Evolutionary conservation across 2,113 vertebrate genomes (phyloP).

Genomic region (Desmodus rotundus): DNA sequence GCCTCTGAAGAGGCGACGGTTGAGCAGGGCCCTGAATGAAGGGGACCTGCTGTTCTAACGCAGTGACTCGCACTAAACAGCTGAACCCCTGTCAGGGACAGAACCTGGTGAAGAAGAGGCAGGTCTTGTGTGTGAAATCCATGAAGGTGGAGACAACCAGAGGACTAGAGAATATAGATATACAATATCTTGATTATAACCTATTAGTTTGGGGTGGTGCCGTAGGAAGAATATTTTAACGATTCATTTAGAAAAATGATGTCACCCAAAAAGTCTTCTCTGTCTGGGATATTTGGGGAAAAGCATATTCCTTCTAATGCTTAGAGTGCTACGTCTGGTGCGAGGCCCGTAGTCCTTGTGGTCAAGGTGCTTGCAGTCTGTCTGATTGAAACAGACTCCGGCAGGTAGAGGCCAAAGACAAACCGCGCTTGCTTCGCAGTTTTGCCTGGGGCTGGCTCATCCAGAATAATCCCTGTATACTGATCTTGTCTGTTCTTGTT

Average conservation of each 20-base stretch:
- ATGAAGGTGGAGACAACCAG: background rate
- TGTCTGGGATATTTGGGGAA: background rate
- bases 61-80: background rate
- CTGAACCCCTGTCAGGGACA: background rate
- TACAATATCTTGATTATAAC: background rate
- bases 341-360: background rate
- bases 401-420: background rate
- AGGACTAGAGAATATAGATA: background rate
- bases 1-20: background rate
- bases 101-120: background rate
- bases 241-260: background rate
- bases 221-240: background rate
- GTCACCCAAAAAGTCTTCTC: background rate
- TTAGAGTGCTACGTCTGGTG: background rate
- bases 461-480: background rate
- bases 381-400: background rate
- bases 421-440: background rate
- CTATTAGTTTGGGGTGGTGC: background rate
- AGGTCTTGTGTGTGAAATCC: background rate
- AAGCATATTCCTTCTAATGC: background rate
- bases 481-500: background rate
- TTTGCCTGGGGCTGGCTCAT: conserved; percentile 8
- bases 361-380: background rate
- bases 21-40: background rate
- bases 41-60: background rate